phyloP scores from a whole-genome alignment of 1,140 invertebrate genomes.

The Amyelois transitella region DNA sequence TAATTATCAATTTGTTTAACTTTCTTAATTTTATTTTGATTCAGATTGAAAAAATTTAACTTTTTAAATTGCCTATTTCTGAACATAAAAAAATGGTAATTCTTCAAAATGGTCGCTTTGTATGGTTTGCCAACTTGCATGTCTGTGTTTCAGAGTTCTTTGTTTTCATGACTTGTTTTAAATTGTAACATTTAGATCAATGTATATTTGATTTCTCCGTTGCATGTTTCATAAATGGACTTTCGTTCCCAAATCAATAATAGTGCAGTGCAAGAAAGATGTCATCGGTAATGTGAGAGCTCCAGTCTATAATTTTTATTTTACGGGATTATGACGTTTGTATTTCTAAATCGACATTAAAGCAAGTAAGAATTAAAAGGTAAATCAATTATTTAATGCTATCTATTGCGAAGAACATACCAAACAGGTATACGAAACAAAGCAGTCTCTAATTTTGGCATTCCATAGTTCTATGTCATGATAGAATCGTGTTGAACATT shows the following conservation, averaged over 20 bases:
- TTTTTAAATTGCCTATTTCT: slow-evolving; percentile 20
- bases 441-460: slow-evolving; percentile 67
- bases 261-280: slow-evolving; percentile 57
- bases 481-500: slow-evolving; percentile 55
- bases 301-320: slow-evolving; percentile 63
- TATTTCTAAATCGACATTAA: slow-evolving; percentile 48
- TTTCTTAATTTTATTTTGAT: neutral
- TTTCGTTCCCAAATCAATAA: slow-evolving; percentile 30
- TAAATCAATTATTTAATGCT: slow-evolving; percentile 24
- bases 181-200: slow-evolving; percentile 43
- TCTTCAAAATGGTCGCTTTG: slow-evolving; percentile 78
- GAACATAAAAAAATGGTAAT: slow-evolving; percentile 75
- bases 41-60: neutral
- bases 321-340: slow-evolving; percentile 64
- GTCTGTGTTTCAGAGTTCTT: slow-evolving; percentile 73
- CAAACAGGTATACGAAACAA: slow-evolving; percentile 25
- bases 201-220: slow-evolving; percentile 29
- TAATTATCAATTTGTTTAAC: neutral
- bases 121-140: slow-evolving; percentile 77
- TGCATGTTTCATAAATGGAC: slow-evolving; percentile 35
- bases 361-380: slow-evolving; percentile 50
- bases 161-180: slow-evolving; percentile 69
- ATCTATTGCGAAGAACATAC: neutral
- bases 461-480: slow-evolving; percentile 60
- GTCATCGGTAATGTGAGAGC: slow-evolving; percentile 71